Base-by-base conservation (phyloP, 1,140 invertebrate genomes). In the Bemisia tabaci region DNA sequence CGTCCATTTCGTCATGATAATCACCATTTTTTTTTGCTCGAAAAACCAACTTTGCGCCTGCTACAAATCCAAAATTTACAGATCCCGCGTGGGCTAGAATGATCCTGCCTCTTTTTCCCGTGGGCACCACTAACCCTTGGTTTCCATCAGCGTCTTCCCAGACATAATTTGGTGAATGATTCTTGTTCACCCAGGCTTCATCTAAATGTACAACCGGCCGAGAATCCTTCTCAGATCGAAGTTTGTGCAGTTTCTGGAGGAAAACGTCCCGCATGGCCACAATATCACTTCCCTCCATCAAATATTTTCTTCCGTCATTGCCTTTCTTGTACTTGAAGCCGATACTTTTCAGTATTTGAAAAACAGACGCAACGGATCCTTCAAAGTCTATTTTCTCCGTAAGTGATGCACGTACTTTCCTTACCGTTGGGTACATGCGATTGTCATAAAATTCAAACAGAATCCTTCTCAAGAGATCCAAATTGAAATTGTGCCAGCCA, bases 1-100 rank as follows among this genome's bases (percentile, higher is more conserved):
- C 63, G 26, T 64, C 22, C 63, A 64, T 64, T 61, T 67, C 62
- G 33, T 67, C n/a, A 62, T 65, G 33, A 63, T 27, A 59, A 60
- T 27, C 59, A n/a, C 65, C 48, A 12, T 23, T 64, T 21, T 33
- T 48, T 25, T 26, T 65, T 2, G 60, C 21, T 64, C 33, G 22
- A 60, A 60, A 59, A 65, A 65, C 1, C 48, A 65, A 25, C 25
- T 65, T 59, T 59, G 64, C 23, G n/a, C 24, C 33, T 21, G 26
- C 21, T 11, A 60, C 21, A 59, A 65, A 59, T 12, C 64, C 39
- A 24, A 17, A 12, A 24, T 22, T 11, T 24, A n/a, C 25, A 27
- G 26, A 39, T 22, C 63, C 63, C 24, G 64, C 64, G 33, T 65
- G 64, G 23, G 5, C 5, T n/a, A 22, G 22, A n/a, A 24, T 60